Percentiles rank a stretch among this genome's conserved stretches.
Conservation (phyloP, 2,888 invertebrate genomes). For the Tachystola acroxantha region DNA sequence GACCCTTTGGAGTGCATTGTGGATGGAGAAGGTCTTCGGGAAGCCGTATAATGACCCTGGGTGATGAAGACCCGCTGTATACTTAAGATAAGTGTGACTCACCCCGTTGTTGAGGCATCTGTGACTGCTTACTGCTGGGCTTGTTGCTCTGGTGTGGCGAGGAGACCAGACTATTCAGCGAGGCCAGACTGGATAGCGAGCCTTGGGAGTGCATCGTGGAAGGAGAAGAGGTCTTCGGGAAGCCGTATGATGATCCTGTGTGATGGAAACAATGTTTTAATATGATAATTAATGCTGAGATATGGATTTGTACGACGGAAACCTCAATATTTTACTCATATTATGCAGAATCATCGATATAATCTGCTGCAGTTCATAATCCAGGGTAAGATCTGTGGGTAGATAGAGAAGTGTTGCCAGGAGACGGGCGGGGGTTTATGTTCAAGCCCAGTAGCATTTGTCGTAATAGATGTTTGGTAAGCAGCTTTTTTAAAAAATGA, state of each 20-base stretch:
- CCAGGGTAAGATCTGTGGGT: no score
- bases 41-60: slow-evolving; percentile 68
- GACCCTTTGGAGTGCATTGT: slow-evolving; percentile 60
- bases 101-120: slow-evolving; percentile 38
- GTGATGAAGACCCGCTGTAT: slow-evolving; percentile 12
- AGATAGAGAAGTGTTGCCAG: no score
- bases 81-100: slow-evolving; percentile 16
- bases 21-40: slow-evolving; percentile 69
- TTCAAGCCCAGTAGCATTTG: no score
- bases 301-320: no score
- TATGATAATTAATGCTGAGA: no score
- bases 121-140: slow-evolving; percentile 33
- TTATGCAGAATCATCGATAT: no score
- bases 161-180: slow-evolving; percentile 62
- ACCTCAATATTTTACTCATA: no score
- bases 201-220: slow-evolving; percentile 62
- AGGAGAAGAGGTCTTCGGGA: slow-evolving; percentile 72
- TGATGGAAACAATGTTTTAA: slow-evolving; percentile 6
- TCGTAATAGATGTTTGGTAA: no score
- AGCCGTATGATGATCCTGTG: slow-evolving; percentile 65
- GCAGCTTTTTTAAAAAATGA: no score
- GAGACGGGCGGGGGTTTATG: no score
- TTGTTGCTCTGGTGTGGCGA: slow-evolving; percentile 53
- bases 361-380: no score
- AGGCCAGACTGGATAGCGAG: slow-evolving; percentile 60